Conservation (phyloP, 2,113 vertebrate species). For the Pachypanchax playfairii region DNA sequence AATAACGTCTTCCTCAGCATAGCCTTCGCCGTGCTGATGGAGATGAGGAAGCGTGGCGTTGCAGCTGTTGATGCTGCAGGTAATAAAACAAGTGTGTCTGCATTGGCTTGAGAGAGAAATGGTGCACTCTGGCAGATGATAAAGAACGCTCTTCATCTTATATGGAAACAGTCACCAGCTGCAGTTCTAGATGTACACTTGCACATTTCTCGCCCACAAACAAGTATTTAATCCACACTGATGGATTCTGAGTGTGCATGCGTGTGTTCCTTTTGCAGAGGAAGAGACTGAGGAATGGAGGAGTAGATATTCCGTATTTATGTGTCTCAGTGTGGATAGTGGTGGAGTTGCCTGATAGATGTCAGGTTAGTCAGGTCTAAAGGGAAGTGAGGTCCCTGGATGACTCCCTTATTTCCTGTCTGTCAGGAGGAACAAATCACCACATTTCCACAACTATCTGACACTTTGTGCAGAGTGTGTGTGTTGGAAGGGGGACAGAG, state of each 20-base stretch:
- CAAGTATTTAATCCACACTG: conserved; percentile 30
- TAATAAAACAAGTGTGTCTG: background rate
- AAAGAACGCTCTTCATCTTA: background rate
- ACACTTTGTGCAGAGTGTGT: conserved; percentile 21
- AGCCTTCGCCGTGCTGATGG: background rate
- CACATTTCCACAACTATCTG: conserved; percentile 39
- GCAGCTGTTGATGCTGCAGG: background rate
- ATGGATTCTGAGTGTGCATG: conserved; percentile 13
- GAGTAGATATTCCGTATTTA: background rate
- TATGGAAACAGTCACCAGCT: background rate
- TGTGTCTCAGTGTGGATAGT: conserved; percentile 5
- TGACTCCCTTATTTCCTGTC: conserved; percentile 67
- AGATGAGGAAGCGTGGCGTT: background rate
- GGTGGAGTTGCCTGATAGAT: conserved; percentile 44
- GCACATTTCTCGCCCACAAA: conserved; percentile 9
- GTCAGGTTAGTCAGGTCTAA: conserved; percentile 61
- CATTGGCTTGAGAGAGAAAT: conserved; percentile 4
- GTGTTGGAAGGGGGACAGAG: conserved; percentile 12
- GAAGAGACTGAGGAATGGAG: background rate
- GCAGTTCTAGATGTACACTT: background rate
- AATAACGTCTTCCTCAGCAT: background rate
- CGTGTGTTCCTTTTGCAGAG: conserved; percentile 17
- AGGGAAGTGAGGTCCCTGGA: conserved; percentile 67
- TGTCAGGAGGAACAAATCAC: conserved; percentile 68
- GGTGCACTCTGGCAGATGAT: background rate